Conservation (phyloP, 2,888 invertebrate species). For the Dryomyza anilis region DNA sequence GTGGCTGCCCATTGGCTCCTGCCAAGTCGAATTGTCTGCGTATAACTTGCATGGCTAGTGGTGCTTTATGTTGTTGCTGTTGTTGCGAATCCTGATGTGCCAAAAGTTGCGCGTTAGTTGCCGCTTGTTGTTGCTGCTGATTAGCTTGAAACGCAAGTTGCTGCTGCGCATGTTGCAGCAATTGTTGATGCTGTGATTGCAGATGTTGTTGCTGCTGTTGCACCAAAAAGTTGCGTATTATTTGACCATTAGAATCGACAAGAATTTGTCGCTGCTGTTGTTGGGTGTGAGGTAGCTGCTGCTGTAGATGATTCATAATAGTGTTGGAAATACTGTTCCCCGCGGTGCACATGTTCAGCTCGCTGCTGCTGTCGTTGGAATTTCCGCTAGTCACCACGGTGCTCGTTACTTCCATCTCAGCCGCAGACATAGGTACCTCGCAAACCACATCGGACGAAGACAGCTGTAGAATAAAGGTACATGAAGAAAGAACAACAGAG, state of each 20-base stretch:
- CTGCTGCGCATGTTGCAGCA: conserved; percentile 32
- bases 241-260: conserved; percentile 58
- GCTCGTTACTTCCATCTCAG: conserved; percentile 68
- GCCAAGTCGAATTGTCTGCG: conserved; percentile 47
- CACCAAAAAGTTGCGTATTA: conserved; percentile 56
- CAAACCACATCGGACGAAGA: conserved; percentile 65
- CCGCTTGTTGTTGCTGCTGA: conserved; percentile 24
- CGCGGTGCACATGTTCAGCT: conserved; percentile 48
- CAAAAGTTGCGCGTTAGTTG: too few relatives aligned
- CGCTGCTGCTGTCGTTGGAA: conserved; percentile 56
- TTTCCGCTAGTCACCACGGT: conserved; percentile 62
- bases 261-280: conserved; percentile 49
- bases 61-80: conserved; percentile 30
- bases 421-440: conserved; percentile 67
- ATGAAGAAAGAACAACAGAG: neutral
- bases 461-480: conserved; percentile 38
- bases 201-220: conserved; percentile 40
- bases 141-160: conserved; percentile 36
- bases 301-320: conserved; percentile 15
- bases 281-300: conserved; percentile 37
- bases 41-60: conserved; percentile 43
- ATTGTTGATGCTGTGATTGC: conserved; percentile 36
- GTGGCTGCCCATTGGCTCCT: conserved; percentile 49
- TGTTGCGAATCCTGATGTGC: conserved; percentile 7
- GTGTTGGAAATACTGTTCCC: conserved; percentile 27